A percentile compares a stretch with the other conserved stretches of the same genome.
Conservation (phyloP, 2,888 invertebrate species). For the Drosophila gaucha region DNA sequence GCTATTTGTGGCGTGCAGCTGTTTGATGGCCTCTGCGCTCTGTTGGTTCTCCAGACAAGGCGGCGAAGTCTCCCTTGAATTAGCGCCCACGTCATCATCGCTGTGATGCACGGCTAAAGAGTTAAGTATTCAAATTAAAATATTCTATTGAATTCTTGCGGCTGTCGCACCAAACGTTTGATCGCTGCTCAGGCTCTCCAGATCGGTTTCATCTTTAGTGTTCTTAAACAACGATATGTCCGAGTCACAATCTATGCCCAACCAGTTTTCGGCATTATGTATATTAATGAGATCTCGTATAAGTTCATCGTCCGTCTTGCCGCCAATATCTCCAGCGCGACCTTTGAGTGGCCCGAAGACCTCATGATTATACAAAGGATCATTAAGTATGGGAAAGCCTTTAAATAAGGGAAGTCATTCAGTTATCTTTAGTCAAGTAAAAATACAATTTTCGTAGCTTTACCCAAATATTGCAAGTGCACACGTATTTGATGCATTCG, state of each 20-base stretch:
- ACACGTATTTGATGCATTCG: constrained; percentile 99
- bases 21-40: constrained; percentile 37
- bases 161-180: constrained; percentile 57
- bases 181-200: constrained; percentile 70
- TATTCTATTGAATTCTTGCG: too few relatives aligned
- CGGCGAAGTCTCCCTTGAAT: constrained; percentile 90
- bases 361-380: constrained; percentile 97
- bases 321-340: constrained; percentile 88
- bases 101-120: constrained; percentile 81
- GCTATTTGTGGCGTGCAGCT: constrained; percentile 23
- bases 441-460: neutral
- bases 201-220: constrained; percentile 88
- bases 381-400: constrained; percentile 94
- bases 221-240: constrained; percentile 92
- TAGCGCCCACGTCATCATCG: constrained; percentile 88
- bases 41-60: constrained; percentile 87
- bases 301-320: constrained; percentile 94
- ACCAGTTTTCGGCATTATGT: constrained; percentile 97
- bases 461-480: constrained; percentile 97
- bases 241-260: constrained; percentile 95
- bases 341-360: constrained; percentile 98
- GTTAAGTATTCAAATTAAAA: neutral
- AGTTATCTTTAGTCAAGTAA: neutral
- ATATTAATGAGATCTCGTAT: constrained; percentile 95
- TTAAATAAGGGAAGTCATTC: neutral